Percentiles rank a stretch among this genome's conserved stretches.
phyloP scores from a whole-genome alignment of 2,797 vertebrate genomes.

The Orestias chungarensis region DNA sequence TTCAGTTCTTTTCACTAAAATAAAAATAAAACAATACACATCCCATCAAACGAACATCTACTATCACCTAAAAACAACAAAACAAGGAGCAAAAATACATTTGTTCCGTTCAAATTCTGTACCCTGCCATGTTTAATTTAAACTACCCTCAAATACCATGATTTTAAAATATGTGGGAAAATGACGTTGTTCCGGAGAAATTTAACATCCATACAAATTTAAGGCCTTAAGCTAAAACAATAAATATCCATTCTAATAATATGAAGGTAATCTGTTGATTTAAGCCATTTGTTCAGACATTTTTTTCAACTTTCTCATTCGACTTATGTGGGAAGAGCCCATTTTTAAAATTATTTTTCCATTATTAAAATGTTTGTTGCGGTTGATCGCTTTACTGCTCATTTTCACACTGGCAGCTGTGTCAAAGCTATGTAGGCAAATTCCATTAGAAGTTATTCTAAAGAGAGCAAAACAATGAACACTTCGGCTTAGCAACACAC shows the following conservation, averaged over 20 bases:
- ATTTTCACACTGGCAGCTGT: conserved; percentile 85
- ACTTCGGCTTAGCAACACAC: conserved; percentile 92
- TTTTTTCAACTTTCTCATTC: conserved; percentile 79
- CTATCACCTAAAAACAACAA: conserved; percentile 77
- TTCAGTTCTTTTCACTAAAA: conserved; percentile 49
- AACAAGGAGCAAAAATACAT: conserved; percentile 68
- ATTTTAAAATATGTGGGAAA: conserved; percentile 83
- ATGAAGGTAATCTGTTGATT: conserved; percentile 66
- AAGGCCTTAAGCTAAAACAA: conserved; percentile 81
- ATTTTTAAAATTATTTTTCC: not conserved
- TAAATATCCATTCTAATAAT: conserved; percentile 90
- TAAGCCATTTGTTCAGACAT: conserved; percentile 60
- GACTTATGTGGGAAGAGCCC: conserved; percentile 81
- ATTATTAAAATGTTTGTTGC: conserved; percentile 52
- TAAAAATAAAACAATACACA: conserved; percentile 36
- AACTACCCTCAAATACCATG: conserved; percentile 87
- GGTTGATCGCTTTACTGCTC: not conserved
- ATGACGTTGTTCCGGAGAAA: conserved; percentile 88
- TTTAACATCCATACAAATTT: conserved; percentile 88
- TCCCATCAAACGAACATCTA: conserved; percentile 79
- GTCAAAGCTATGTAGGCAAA: conserved; percentile 96
- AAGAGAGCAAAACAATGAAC: conserved; percentile 87
- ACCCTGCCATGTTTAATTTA: conserved; percentile 74
- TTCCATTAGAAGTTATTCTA: conserved; percentile 84
- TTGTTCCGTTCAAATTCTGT: conserved; percentile 50